These are phyloP conservation scores for Triplophysa tibetana DNA, from an alignment of 2,113 vertebrate genomes.

Conservation along the genomic window DNA sequence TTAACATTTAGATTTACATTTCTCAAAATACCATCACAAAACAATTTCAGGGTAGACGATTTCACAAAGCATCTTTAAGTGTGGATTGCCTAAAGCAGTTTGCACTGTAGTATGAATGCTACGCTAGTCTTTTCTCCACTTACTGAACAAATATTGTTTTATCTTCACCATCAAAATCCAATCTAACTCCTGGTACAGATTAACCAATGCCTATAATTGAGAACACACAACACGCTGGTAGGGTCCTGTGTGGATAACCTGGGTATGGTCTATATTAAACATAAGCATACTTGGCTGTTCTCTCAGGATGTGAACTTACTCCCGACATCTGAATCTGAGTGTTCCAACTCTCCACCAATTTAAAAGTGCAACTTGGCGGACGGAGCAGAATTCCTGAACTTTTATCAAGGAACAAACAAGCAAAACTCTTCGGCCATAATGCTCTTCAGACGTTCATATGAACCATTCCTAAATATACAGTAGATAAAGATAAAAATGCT, in stretches of 20 bases:
- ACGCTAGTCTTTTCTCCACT: too few relatives aligned
- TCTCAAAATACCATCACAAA: too few relatives aligned
- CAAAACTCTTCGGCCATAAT: slow-evolving; percentile 3
- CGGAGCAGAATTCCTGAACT: slow-evolving; percentile 21
- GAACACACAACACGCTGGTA: not conserved
- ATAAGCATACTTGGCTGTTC: not conserved
- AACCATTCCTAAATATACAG: slow-evolving; percentile 9
- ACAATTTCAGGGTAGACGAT: too few relatives aligned
- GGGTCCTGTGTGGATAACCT: slow-evolving; percentile 15
- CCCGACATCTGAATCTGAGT: slow-evolving; percentile 37
- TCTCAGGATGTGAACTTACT: slow-evolving; percentile 23
- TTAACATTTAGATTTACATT: too few relatives aligned
- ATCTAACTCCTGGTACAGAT: not conserved
- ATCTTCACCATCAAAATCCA: not conserved
- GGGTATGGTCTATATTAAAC: slow-evolving; percentile 15
- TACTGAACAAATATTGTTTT: too few relatives aligned
- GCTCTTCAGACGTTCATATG: slow-evolving; percentile 21
- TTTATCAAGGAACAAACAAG: slow-evolving; percentile 47
- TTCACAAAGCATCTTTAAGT: too few relatives aligned
- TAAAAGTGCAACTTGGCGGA: slow-evolving; percentile 43
- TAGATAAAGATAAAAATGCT: slow-evolving; percentile 1
- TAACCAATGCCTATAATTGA: not conserved
- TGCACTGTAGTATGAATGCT: too few relatives aligned
- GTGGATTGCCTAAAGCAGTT: too few relatives aligned
- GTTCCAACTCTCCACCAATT: slow-evolving; percentile 41